phyloP scores from a whole-genome alignment of 2,888 invertebrate species.

The Platycnemis pennipes region DNA sequence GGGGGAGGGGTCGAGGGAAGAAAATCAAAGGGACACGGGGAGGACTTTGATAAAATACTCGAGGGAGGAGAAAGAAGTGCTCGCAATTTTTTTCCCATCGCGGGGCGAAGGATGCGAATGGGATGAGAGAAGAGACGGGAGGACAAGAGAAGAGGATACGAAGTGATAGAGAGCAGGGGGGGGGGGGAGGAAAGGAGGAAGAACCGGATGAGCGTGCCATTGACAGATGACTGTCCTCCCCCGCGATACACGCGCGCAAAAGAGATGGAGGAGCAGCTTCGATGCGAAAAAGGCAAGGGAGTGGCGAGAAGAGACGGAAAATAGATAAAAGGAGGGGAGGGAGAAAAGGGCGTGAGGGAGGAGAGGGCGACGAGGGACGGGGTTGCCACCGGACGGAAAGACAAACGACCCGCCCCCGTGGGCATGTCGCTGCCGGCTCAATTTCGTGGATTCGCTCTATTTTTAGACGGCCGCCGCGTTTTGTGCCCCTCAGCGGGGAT shows the following conservation, averaged over 20 bases:
- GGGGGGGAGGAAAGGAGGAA: constrained; percentile 68
- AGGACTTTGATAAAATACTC: constrained; percentile 54
- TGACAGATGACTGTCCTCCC: constrained; percentile 74
- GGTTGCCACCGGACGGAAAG: not conserved
- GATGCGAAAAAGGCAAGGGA: not conserved
- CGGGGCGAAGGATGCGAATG: not conserved
- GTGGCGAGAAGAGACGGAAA: not conserved
- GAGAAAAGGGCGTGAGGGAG: not conserved
- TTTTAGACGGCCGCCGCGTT: not conserved
- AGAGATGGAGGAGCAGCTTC: not conserved
- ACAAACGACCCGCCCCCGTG: not conserved
- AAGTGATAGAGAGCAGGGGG: not conserved
- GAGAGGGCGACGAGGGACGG: not conserved
- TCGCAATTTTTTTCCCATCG: not conserved
- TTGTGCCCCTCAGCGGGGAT: not conserved
- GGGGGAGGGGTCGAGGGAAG: not conserved
- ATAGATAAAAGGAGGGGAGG: not conserved
- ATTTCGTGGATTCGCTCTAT: not conserved
- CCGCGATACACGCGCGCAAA: not conserved
- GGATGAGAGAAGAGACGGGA: not conserved
- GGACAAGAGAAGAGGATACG: constrained; percentile 68
- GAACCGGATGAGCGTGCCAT: constrained; percentile 70
- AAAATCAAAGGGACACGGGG: constrained; percentile 16
- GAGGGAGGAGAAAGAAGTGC: constrained; percentile 5
- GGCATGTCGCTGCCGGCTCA: not conserved